A percentile compares a stretch with the other conserved stretches of the same genome.
These are phyloP conservation scores for Drosophila paranaensis DNA, from an alignment of 2,888 invertebrate species.

Conservation along the genomic window DNA sequence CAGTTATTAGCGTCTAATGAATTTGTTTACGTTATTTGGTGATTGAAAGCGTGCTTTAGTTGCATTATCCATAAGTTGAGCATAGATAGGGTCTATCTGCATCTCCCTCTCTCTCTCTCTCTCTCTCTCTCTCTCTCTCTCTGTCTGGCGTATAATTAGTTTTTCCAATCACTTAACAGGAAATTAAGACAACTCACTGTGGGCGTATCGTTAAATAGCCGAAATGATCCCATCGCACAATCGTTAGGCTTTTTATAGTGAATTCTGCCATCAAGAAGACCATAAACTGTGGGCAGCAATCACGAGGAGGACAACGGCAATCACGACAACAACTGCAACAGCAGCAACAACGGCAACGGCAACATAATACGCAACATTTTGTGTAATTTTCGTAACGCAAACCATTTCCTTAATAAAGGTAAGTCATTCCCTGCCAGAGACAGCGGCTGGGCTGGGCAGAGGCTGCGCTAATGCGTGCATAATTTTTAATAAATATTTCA, in stretches of 20 bases:
- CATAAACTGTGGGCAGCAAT: slow-evolving; percentile 56
- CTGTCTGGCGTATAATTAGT: slow-evolving; percentile 55
- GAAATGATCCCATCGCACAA: slow-evolving; percentile 28
- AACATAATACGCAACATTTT: slow-evolving; percentile 70
- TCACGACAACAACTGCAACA: slow-evolving; percentile 17
- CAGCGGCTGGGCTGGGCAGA: slow-evolving; percentile 14
- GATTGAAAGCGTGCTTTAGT: slow-evolving; percentile 36
- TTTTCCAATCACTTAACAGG: slow-evolving; percentile 64
- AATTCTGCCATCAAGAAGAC: slow-evolving; percentile 62
- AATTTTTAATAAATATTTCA: slow-evolving; percentile 81
- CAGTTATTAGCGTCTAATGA: slow-evolving; percentile 68
- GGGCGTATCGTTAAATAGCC: slow-evolving; percentile 55
- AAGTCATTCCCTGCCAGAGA: slow-evolving; percentile 34
- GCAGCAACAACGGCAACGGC: slow-evolving; percentile 12
- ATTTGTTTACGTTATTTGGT: slow-evolving; percentile 61
- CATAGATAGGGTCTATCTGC: neutral
- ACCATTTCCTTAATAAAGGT: slow-evolving; percentile 73
- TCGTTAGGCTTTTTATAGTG: slow-evolving; percentile 61
- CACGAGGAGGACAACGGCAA: slow-evolving; percentile 17
- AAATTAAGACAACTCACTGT: slow-evolving; percentile 62
- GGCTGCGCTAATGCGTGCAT: slow-evolving; percentile 74
- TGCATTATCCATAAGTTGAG: slow-evolving; percentile 37
- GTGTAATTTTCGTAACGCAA: slow-evolving; percentile 69
- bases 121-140: no score
- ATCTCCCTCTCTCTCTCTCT: neutral